phyloP scores from a whole-genome alignment of 2,888 invertebrate species.

The Hypomecis punctinalis region DNA sequence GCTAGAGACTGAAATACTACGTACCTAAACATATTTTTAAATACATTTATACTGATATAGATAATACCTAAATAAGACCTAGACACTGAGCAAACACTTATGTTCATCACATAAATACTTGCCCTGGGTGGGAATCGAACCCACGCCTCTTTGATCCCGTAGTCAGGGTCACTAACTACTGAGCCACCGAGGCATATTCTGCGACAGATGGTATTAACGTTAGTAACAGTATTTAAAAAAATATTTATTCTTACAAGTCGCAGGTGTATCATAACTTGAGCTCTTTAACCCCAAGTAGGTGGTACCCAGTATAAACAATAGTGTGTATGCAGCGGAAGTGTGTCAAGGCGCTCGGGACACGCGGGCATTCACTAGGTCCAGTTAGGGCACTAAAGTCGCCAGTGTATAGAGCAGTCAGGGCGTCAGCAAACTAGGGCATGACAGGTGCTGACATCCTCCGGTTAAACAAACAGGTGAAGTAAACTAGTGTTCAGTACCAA shows the following conservation, averaged over 20 bases:
- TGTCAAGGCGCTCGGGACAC: conserved; percentile 72
- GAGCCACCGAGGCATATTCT: too few relatives aligned
- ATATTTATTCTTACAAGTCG: background rate
- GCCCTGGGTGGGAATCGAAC: too few relatives aligned
- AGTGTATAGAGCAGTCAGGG: conserved; percentile 13
- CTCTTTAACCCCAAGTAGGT: conserved; percentile 19
- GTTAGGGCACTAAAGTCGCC: conserved; percentile 2
- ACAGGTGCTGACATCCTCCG: conserved; percentile 16
- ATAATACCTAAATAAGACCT: too few relatives aligned
- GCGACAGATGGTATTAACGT: too few relatives aligned
- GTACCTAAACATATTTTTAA: too few relatives aligned
- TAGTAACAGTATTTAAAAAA: too few relatives aligned
- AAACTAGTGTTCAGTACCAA: background rate
- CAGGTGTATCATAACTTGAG: conserved; percentile 31
- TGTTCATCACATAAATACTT: too few relatives aligned
- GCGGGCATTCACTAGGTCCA: conserved; percentile 55
- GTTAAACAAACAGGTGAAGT: conserved; percentile 8
- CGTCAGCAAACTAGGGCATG: conserved; percentile 17
- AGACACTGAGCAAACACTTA: too few relatives aligned
- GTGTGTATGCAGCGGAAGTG: conserved; percentile 45
- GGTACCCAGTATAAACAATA: conserved; percentile 25
- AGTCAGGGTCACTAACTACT: too few relatives aligned
- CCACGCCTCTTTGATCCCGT: too few relatives aligned
- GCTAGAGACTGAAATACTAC: too few relatives aligned
- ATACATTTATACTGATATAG: too few relatives aligned